Base-by-base conservation (phyloP, 2,888 invertebrate genomes). In the Pediacus dermestoides region DNA sequence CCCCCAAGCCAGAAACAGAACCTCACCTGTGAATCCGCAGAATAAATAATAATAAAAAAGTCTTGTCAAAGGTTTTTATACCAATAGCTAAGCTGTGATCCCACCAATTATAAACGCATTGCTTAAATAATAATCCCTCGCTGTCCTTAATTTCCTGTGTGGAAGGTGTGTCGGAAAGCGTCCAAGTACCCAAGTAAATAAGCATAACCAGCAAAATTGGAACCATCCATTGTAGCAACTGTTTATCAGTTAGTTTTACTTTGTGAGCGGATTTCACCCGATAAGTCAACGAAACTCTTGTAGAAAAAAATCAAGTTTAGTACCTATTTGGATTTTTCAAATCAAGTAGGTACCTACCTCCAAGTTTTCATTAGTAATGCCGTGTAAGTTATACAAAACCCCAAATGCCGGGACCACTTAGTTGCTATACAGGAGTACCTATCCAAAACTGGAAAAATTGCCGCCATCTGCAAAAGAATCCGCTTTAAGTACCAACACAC, bases 71-170 rank as follows among this genome's bases (percentile, higher is more conserved):
- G n/a, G n/a, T n/a, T n/a, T n/a, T 16, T 48, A 53, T 55, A 81
- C 92, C 90, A 63, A 90, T 88, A 28, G 89, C 88, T 64, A 91
- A 75, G 65, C 88, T 89, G 68, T 92, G 92, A 75, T 90, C 90
- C 92, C 93, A 94, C 88, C 91, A 92, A 60, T 90, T 90, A 68
- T 87, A 89, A 16, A 83, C 80, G 70, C 94, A 94, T 62, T 90
- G 88, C 61, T 85, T 88, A 71, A 92, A 93, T 66, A 86, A 85
- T 44, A 92, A 74, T 34, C 82, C 84, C 52, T 75, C 73, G 52
- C 81, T 80, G 63, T 88, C 88, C 39, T 78, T 75, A 52, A 89
- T 88, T 57, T 80, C 81, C 72, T 86, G 85, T 18, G 88, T 88
- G 48, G 77, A 78, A 1, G 91, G 91, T 1, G 91, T 88, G 30